Evolutionary conservation across 2,113 vertebrate genomes (phyloP), one percentile per base, ranked within the genome.

Genomic region (Chionodraco myersi): DNA sequence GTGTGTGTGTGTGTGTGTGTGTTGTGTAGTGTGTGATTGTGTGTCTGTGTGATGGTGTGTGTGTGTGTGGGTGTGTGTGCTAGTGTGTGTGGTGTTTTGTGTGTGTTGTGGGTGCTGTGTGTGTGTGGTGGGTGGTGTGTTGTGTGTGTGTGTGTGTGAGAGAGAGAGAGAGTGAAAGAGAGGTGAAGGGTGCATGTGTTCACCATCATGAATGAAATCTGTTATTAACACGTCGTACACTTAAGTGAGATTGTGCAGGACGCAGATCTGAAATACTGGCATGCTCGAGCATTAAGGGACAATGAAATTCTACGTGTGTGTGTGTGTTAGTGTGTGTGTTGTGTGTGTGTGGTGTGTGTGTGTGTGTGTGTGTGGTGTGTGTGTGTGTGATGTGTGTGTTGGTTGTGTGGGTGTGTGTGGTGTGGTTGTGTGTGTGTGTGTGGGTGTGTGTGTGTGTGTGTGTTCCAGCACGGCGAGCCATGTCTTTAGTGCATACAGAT

Each of bases 401-500:
- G 65, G n/a, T n/a, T n/a, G 44, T 62, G 57, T 66, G 65, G 67
- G 60, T 67, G 60, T 58, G 34, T 30, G 58, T 72, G 47, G 44
- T 62, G 57, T 66, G 65, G n/a, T n/a, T 71, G 64, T 67, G 60
- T 58, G 34, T 53, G 52, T 63, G 36, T 63, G 23, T 41, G 47
- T 44, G 16, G n/a, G 47, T 67, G 49, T 5, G 26, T 67, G 49
- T 59, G 30, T 58, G 52, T 65, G 65, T 62, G 49, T n/a, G 54
- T 8, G 60, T 77, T 68, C 77, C 69, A 67, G 54, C 30, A 1
- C 64, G 81, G 64, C 64, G 41, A 77, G 73, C 44, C 58, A 73
- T 71, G 61, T 61, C 76, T 86, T 86, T 81, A 72, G 80, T 82
- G 75, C 72, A 78, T 78, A 79, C 92, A 93, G 90, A 91, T 92